phyloP scores from a whole-genome alignment of 2,888 invertebrate genomes.

The Dryobotodes eremita region DNA sequence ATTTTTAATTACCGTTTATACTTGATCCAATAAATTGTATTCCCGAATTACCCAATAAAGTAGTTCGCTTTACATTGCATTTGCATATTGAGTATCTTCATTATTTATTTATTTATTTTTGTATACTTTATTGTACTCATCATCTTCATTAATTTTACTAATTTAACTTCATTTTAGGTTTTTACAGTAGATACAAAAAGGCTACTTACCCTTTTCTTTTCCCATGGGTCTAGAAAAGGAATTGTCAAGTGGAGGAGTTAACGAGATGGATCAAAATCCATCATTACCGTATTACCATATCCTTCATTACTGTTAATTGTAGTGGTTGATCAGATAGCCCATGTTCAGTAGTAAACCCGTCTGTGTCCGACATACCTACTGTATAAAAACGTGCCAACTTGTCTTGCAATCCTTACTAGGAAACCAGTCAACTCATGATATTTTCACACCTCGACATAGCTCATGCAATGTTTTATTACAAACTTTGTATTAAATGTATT shows the following conservation, averaged over 20 bases:
- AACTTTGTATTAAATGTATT: slow-evolving; percentile 34
- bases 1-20: slow-evolving; percentile 57
- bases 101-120: neutral
- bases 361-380: slow-evolving; percentile 24
- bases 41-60: slow-evolving; percentile 40
- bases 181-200: neutral
- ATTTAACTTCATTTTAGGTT: slow-evolving; percentile 1
- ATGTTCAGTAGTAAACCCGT: slow-evolving; percentile 36
- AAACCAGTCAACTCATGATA: slow-evolving; percentile 36
- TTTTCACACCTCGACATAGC: slow-evolving; percentile 43
- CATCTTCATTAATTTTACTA: slow-evolving; percentile 18
- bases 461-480: slow-evolving; percentile 47
- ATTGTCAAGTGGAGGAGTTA: slow-evolving; percentile 8
- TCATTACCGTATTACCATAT: slow-evolving; percentile 49
- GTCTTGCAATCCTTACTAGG: slow-evolving; percentile 45
- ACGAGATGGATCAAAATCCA: slow-evolving; percentile 37
- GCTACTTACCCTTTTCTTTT: neutral
- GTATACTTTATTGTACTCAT: no score
- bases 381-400: slow-evolving; percentile 30
- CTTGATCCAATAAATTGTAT: slow-evolving; percentile 33
- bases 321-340: slow-evolving; percentile 48
- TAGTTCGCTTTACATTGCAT: slow-evolving; percentile 34
- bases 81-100: slow-evolving; percentile 26
- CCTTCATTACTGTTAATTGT: slow-evolving; percentile 56
- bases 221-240: slow-evolving; percentile 19